A percentile compares a stretch with the other conserved stretches of the same genome.
phyloP scores from a whole-genome alignment of 2,113 vertebrate species.

The Zapus hudsonius region DNA sequence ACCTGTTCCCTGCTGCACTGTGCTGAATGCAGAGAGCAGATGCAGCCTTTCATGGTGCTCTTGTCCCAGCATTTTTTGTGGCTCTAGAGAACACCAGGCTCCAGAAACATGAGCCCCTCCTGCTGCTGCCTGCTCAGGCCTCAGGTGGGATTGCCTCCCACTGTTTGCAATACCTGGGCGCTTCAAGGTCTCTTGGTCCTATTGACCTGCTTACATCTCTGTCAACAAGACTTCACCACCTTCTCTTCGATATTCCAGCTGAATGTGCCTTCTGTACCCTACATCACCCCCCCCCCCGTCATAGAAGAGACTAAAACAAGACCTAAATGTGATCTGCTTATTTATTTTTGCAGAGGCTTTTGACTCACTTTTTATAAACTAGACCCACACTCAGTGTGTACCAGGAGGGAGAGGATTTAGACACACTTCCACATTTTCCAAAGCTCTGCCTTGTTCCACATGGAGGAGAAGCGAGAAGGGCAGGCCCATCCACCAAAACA shows the following conservation, averaged over 20 bases:
- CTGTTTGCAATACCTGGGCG: neutral
- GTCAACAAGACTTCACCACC: neutral
- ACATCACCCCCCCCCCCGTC: neutral
- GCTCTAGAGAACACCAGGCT: neutral
- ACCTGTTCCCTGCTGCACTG: neutral
- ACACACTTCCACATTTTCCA: neutral
- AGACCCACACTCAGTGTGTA: neutral
- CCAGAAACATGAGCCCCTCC: neutral
- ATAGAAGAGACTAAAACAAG: neutral
- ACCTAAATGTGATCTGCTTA: neutral
- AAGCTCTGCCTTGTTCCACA: neutral
- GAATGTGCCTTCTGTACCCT: neutral
- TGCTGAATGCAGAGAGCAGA: neutral
- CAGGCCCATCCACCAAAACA: neutral
- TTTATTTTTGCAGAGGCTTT: neutral
- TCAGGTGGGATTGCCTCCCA: neutral
- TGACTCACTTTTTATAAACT: neutral
- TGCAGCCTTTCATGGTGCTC: rapidly evolving
- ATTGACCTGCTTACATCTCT: neutral
- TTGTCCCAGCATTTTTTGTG: neutral
- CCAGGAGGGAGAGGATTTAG: neutral
- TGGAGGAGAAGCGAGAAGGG: neutral
- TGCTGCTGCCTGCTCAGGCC: neutral
- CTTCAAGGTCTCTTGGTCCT: neutral
- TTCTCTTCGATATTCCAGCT: neutral